Conservation (phyloP, 2,888 invertebrate genomes). For the Dasypolia templi region DNA sequence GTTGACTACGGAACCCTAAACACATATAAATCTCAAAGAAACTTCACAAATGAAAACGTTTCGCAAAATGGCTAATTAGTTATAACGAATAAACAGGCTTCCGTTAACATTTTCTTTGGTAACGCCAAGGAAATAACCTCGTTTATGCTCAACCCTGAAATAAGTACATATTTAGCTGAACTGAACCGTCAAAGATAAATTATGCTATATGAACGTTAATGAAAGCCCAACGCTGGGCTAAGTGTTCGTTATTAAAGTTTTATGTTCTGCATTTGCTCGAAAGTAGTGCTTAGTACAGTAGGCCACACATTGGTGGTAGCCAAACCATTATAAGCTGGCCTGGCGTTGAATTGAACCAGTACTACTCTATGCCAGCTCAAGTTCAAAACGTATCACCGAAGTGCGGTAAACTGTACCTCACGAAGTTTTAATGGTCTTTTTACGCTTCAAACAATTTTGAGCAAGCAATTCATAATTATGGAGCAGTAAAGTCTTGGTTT, state of each 20-base stretch:
- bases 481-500: constrained; percentile 39
- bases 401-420: constrained; percentile 22
- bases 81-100: constrained; percentile 7
- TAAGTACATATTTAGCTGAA: constrained; percentile 40
- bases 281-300: constrained; percentile 19
- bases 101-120: constrained; percentile 14
- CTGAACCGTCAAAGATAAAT: constrained; percentile 52
- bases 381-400: not conserved
- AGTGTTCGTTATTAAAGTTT: constrained; percentile 64
- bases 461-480: constrained; percentile 62
- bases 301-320: not conserved
- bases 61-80: constrained; percentile 7
- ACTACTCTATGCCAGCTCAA: not conserved
- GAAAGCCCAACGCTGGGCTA: constrained; percentile 43
- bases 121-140: constrained; percentile 18
- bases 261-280: constrained; percentile 47
- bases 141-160: constrained; percentile 10
- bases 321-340: not conserved
- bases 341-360: not conserved
- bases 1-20: no score
- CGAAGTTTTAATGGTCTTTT: constrained; percentile 56
- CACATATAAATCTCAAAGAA: constrained; percentile 5
- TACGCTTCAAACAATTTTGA: constrained; percentile 58
- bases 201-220: constrained; percentile 47
- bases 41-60: constrained; percentile 4